Evolutionary conservation across 2,888 invertebrate genomes (phyloP).

Genomic region (Diarsia rubi): DNA sequence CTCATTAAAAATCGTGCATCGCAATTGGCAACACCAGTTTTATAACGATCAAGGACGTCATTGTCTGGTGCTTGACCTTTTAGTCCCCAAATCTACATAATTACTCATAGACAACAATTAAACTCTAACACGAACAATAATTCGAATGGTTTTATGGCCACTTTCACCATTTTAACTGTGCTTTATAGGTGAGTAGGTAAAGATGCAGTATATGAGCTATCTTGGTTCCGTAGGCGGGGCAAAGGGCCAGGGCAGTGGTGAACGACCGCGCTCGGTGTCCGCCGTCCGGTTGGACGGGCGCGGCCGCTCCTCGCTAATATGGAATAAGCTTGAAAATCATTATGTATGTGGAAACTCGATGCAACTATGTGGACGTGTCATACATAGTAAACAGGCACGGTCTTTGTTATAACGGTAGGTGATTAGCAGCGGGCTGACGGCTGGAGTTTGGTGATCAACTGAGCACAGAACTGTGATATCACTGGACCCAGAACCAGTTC

Average conservation of each 20-base stretch:
- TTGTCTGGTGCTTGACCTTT: slow-evolving; percentile 40
- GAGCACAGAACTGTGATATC: background rate
- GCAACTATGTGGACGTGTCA: slow-evolving; percentile 43
- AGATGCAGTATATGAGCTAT: slow-evolving; percentile 52
- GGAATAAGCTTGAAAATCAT: slow-evolving; percentile 67
- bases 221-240: slow-evolving; percentile 74
- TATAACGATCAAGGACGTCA: slow-evolving; percentile 62
- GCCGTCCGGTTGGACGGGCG: slow-evolving; percentile 66
- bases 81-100: slow-evolving; percentile 25
- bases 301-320: slow-evolving; percentile 60
- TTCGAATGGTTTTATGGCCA: slow-evolving; percentile 22
- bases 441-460: slow-evolving; percentile 25
- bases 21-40: slow-evolving; percentile 24
- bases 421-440: slow-evolving; percentile 11
- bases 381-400: slow-evolving; percentile 49
- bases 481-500: background rate
- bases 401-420: slow-evolving; percentile 49
- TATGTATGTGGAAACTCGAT: slow-evolving; percentile 60
- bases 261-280: slow-evolving; percentile 75
- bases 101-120: slow-evolving; percentile 1
- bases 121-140: background rate
- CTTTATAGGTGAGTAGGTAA: slow-evolving; percentile 58
- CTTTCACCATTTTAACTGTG: slow-evolving; percentile 24
- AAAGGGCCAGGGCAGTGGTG: slow-evolving; percentile 78
- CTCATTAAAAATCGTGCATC: slow-evolving; percentile 9